Conservation (phyloP, 1,140 invertebrate genomes). For the Listronotus oregonensis region DNA sequence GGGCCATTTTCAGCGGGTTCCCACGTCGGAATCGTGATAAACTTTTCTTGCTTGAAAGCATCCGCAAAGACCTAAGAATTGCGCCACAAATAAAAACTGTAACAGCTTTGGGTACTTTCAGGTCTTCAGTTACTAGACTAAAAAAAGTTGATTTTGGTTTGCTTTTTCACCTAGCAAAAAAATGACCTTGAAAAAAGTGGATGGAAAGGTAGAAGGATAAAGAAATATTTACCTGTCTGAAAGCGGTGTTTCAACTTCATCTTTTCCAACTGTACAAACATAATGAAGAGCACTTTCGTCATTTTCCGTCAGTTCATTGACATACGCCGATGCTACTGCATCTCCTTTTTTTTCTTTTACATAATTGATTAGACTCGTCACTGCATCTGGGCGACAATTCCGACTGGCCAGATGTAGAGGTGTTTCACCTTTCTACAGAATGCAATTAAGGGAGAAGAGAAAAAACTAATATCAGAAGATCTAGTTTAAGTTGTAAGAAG, state of each 20-base stretch:
- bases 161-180: too few species aligned
- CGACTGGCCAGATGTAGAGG: slow-evolving; percentile 89
- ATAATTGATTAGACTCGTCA: slow-evolving; percentile 82
- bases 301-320: slow-evolving; percentile 84
- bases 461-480: neutral
- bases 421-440: slow-evolving; percentile 86
- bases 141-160: too few species aligned
- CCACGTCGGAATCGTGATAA: too few species aligned
- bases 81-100: too few species aligned
- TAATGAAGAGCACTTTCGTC: slow-evolving; percentile 94
- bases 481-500: too few species aligned
- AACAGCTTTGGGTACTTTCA: too few species aligned
- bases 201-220: neutral
- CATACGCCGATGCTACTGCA: slow-evolving; percentile 72
- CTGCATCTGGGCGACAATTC: slow-evolving; percentile 84
- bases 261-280: slow-evolving; percentile 77
- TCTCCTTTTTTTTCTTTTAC: slow-evolving; percentile 76
- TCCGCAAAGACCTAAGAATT: too few species aligned
- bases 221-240: slow-evolving; percentile 77
- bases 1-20: too few species aligned
- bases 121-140: too few species aligned
- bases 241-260: slow-evolving; percentile 72
- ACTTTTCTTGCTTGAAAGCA: too few species aligned
- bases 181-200: neutral
- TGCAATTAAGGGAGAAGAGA: neutral